Percentiles rank a stretch among this genome's conserved stretches.
These are phyloP conservation scores for Lacerta viridis DNA, from an alignment of 2,797 vertebrate genomes.

Conservation along the genomic window DNA sequence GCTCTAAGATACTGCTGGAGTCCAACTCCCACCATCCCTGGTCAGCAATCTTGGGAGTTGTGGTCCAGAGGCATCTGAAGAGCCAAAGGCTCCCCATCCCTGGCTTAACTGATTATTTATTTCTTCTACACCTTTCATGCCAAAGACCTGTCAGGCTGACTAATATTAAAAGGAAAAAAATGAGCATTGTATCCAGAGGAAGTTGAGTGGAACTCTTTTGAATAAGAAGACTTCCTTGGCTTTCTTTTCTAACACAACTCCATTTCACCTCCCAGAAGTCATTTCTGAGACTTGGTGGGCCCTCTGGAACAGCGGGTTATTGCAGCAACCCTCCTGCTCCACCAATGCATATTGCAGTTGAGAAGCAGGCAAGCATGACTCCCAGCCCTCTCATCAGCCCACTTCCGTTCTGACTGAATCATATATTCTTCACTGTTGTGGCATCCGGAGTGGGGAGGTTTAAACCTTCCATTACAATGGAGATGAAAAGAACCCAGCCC, in stretches of 20 bases:
- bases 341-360: neutral
- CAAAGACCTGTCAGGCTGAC: neutral
- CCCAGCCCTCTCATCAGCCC: neutral
- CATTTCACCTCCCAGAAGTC: too few species aligned
- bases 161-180: neutral
- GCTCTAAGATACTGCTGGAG: too few species aligned
- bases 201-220: neutral
- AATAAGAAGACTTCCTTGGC: neutral
- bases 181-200: too few species aligned
- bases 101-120: neutral
- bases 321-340: neutral
- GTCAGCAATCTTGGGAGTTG: neutral
- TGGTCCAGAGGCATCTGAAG: neutral
- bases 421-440: too few species aligned
- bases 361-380: neutral
- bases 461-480: neutral
- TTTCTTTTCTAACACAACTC: too few species aligned
- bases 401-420: too few species aligned
- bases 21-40: too few species aligned
- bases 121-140: neutral
- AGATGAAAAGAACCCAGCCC: neutral
- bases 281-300: too few species aligned
- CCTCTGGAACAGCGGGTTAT: neutral
- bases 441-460: neutral
- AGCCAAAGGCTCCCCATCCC: neutral